phyloP scores from a whole-genome alignment of 2,888 invertebrate genomes.

The Neoscelio sp. region DNA sequence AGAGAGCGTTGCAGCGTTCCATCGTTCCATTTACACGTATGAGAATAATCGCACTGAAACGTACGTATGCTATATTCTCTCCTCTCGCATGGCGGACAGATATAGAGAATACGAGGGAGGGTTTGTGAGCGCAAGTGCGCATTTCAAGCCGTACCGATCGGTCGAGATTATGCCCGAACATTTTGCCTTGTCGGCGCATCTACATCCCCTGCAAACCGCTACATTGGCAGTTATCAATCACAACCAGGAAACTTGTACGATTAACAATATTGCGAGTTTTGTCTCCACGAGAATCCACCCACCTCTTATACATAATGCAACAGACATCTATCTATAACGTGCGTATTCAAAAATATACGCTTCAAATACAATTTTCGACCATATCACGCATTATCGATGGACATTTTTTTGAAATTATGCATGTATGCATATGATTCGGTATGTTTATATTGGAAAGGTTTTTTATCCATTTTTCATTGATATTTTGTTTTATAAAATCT shows the following conservation, averaged over 20 bases:
- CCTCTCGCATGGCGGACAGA: constrained; percentile 6
- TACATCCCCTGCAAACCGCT: constrained; percentile 57
- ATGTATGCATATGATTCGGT: too few relatives aligned
- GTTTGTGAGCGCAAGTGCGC: constrained; percentile 27
- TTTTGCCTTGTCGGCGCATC: constrained; percentile 63
- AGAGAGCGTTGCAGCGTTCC: constrained; percentile 50
- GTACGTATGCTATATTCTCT: constrained; percentile 20
- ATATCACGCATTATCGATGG: constrained; percentile 13
- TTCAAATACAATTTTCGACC: constrained; percentile 9
- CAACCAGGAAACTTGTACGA: constrained; percentile 58
- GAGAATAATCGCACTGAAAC: constrained; percentile 56
- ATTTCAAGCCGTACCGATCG: constrained; percentile 24
- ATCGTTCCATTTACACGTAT: constrained; percentile 63
- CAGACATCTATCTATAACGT: constrained; percentile 8
- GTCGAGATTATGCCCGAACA: constrained; percentile 56
- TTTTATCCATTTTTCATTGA: too few relatives aligned
- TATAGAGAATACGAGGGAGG: background rate
- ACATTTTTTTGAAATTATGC: constrained; percentile 23
- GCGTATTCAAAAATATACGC: constrained; percentile 33
- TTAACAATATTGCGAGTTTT: constrained; percentile 61
- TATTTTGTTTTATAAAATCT: too few relatives aligned
- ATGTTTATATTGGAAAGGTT: too few relatives aligned
- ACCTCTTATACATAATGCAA: constrained; percentile 51
- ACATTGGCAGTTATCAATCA: constrained; percentile 67
- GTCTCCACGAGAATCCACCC: constrained; percentile 26